Conservation (phyloP, 1,140 invertebrate genomes). For the Lordiphosa collinella region DNA sequence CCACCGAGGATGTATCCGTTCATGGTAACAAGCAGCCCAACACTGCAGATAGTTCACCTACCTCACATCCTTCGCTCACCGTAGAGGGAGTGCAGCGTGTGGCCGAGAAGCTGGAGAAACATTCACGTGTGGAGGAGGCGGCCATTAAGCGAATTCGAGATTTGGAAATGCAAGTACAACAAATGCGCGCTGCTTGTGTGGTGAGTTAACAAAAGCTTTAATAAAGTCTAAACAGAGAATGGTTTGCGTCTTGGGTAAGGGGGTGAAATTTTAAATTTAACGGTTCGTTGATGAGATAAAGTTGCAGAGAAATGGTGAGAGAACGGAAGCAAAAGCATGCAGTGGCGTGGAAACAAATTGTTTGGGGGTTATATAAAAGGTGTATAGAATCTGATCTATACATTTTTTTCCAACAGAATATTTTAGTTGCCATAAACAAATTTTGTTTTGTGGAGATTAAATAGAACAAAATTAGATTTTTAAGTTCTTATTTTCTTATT, state of each 20-base stretch:
- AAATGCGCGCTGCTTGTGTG: conserved; percentile 82
- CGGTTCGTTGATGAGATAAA: conserved; percentile 8
- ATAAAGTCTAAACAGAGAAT: not conserved
- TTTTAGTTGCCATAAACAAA: too few relatives aligned
- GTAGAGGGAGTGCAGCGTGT: conserved; percentile 83
- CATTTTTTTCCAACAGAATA: too few relatives aligned
- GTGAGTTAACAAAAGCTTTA: conserved; percentile 78
- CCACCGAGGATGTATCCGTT: conserved; percentile 89
- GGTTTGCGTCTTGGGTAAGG: conserved; percentile 17
- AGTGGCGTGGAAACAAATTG: not conserved
- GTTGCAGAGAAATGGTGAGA: not conserved
- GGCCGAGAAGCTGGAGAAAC: conserved; percentile 84
- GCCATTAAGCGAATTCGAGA: conserved; percentile 87
- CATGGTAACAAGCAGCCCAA: conserved; percentile 63
- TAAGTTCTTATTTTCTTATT: too few relatives aligned
- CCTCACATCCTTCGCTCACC: conserved; percentile 78
- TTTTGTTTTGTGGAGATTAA: too few relatives aligned
- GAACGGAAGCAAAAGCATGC: not conserved
- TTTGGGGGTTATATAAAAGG: too few relatives aligned
- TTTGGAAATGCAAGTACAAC: conserved; percentile 85
- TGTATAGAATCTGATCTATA: too few relatives aligned
- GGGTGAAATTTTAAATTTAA: conserved; percentile 13
- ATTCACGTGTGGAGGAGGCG: conserved; percentile 86
- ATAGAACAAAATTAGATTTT: too few relatives aligned
- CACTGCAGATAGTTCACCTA: conserved; percentile 43